phyloP scores from a whole-genome alignment of 2,113 vertebrate species.

The Oenanthe melanoleuca region DNA sequence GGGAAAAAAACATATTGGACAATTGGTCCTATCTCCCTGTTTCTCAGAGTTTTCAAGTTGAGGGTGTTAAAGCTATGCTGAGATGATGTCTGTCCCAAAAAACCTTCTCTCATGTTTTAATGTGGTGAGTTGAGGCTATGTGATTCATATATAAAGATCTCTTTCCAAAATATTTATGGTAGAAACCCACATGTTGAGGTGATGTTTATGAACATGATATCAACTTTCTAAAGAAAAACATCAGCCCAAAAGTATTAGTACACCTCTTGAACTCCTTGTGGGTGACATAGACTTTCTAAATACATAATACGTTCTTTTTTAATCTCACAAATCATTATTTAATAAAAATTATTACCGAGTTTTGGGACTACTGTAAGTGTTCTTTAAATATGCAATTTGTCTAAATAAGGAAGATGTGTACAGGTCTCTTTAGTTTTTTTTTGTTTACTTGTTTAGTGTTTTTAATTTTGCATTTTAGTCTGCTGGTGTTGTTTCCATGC shows the following conservation, averaged over 20 bases:
- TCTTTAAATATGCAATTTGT: background rate
- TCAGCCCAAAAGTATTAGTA: background rate
- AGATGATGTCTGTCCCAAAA: background rate
- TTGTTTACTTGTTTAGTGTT: background rate
- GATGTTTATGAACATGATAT: background rate
- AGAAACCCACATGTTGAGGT: background rate
- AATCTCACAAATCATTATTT: background rate
- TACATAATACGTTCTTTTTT: background rate
- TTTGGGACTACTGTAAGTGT: background rate
- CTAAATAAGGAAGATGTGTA: background rate
- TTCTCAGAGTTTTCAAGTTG: background rate
- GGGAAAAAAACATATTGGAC: background rate
- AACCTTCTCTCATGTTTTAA: accelerated
- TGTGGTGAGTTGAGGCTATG: background rate
- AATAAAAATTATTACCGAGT: background rate
- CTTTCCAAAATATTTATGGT: background rate
- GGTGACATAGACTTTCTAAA: background rate
- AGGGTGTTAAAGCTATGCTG: background rate
- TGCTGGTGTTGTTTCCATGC: background rate
- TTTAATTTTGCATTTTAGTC: background rate
- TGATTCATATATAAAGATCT: background rate
- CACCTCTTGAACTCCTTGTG: background rate
- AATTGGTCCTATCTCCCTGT: background rate
- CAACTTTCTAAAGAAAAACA: background rate
- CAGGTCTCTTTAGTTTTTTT: background rate